Conservation (phyloP, 1,140 invertebrate species). For the Formica selysi region DNA sequence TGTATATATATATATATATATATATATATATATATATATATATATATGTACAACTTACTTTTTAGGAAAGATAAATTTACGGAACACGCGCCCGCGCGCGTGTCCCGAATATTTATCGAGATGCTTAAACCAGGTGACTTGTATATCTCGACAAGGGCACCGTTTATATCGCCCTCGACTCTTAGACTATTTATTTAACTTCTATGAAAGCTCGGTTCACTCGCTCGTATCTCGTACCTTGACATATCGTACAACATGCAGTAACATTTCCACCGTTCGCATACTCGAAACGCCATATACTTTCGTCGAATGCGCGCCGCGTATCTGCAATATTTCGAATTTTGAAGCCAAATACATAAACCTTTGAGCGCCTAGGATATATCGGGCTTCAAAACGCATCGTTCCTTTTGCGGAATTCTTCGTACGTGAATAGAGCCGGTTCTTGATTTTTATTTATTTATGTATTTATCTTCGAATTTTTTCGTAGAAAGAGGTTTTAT, state of each 20-base stretch:
- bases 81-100: background rate
- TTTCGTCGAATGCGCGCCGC: background rate
- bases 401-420: background rate
- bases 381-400: no score
- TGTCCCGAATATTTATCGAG: slow-evolving; percentile 25
- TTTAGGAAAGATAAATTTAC: slow-evolving; percentile 6
- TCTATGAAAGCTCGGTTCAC: background rate
- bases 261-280: background rate
- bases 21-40: background rate
- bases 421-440: background rate
- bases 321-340: slow-evolving; percentile 7
- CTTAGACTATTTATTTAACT: slow-evolving; percentile 27
- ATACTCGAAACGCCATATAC: background rate
- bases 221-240: slow-evolving; percentile 12
- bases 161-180: slow-evolving; percentile 20
- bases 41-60: background rate
- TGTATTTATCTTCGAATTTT: background rate
- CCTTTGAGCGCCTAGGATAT: background rate
- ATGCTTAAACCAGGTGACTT: background rate
- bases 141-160: slow-evolving; percentile 6
- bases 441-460: background rate
- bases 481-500: no score
- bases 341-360: background rate
- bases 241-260: background rate
- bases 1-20: background rate